phyloP scores from a whole-genome alignment of 2,797 vertebrate genomes.

The Siniperca obscura region DNA sequence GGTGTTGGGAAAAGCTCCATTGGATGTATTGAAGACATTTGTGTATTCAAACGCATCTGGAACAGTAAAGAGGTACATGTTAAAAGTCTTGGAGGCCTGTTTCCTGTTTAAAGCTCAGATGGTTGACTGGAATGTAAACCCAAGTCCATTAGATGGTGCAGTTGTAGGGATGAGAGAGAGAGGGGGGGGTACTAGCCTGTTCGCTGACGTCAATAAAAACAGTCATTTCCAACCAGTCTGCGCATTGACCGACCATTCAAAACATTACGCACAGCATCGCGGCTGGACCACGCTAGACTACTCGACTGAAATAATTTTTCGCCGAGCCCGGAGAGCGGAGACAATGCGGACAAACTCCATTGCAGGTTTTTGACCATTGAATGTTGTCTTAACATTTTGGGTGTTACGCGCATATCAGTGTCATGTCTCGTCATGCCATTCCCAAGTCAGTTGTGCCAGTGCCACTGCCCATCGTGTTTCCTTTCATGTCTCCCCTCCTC shows the following conservation, averaged over 20 bases:
- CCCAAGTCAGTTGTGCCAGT: conserved; percentile 72
- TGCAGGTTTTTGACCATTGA: conserved; percentile 79
- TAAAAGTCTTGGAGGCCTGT: background rate
- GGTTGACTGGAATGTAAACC: conserved; percentile 65
- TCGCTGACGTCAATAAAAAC: conserved; percentile 85
- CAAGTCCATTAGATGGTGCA: conserved; percentile 77
- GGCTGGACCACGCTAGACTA: conserved; percentile 71
- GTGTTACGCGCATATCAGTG: conserved; percentile 76
- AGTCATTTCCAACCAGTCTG: conserved; percentile 82
- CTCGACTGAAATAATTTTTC: conserved; percentile 66
- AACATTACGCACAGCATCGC: conserved; percentile 82
- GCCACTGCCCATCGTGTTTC: conserved; percentile 73
- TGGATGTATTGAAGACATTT: background rate
- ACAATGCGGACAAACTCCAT: conserved; percentile 58
- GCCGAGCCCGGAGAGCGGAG: conserved; percentile 60
- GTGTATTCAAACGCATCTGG: background rate
- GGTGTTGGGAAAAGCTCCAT: background rate
- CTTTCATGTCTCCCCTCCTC: conserved; percentile 60
- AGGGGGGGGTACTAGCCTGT: conserved; percentile 53
- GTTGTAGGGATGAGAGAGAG: conserved; percentile 62
- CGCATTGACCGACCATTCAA: conserved; percentile 82
- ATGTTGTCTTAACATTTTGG: conserved; percentile 76
- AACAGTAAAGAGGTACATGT: background rate
- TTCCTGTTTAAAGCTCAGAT: conserved; percentile 43
- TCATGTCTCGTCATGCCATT: conserved; percentile 79